Conservation (phyloP, 2,797 vertebrate species). For the Myiothlypis chrysogaster region DNA sequence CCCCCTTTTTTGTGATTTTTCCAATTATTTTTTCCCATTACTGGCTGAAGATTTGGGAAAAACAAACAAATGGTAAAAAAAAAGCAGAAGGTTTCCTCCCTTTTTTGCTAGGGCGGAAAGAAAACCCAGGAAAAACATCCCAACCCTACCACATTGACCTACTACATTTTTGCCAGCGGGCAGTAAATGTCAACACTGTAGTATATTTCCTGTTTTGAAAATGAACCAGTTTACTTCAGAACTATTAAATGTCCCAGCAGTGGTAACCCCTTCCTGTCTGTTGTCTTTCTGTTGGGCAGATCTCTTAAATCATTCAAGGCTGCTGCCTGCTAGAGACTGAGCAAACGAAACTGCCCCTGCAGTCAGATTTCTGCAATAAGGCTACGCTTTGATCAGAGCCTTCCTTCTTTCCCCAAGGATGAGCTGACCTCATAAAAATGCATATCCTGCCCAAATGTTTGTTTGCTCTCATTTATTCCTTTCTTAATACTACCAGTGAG, state of each 20-base stretch:
- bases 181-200: slow-evolving; percentile 29
- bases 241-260: slow-evolving; percentile 1
- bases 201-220: slow-evolving; percentile 44
- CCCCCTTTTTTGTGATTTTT: background rate
- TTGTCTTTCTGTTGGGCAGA: background rate
- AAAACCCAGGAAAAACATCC: background rate
- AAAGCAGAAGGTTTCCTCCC: background rate
- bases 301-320: background rate
- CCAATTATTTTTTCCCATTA: background rate
- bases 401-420: slow-evolving; percentile 29
- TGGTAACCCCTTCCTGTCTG: slow-evolving; percentile 29
- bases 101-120: background rate
- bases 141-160: background rate
- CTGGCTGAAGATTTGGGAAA: background rate
- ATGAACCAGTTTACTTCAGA: slow-evolving; percentile 17
- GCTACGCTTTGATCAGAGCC: background rate
- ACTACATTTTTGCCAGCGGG: background rate
- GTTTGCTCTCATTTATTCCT: slow-evolving; percentile 39
- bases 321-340: background rate
- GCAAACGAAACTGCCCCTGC: background rate
- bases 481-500: slow-evolving; percentile 7
- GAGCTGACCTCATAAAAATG: slow-evolving; percentile 57
- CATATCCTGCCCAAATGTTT: slow-evolving; percentile 37
- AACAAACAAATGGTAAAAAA: background rate
- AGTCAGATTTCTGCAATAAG: slow-evolving; percentile 7